Evolutionary conservation across 2,113 vertebrate species (phyloP), one percentile per base, ranked within the genome.

Genomic region (Blennius ocellaris): DNA sequence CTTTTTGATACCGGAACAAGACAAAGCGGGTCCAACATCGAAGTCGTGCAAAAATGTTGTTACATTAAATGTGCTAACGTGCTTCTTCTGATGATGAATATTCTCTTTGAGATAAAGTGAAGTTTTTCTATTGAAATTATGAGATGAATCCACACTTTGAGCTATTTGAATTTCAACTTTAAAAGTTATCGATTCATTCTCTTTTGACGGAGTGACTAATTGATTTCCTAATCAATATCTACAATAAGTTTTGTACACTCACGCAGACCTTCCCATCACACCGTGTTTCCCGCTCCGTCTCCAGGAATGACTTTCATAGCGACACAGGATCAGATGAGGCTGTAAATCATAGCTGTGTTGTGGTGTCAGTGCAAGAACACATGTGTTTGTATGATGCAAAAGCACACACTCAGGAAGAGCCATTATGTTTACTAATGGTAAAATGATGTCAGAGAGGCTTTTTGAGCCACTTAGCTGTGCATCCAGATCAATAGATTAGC

Each of bases 391-490:
- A 49, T 73, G 37, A 66, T 50, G 53, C 76, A 80, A 85, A 30
- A 80, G 73, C 63, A 74, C 67, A 72, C 63, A 66, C 63, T 81
- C 82, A 89, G 84, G 44, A 75, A 82, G 76, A 82, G 81, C 82
- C 65, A 84, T 87, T 84, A 84, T 72, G 83, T 77, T 68, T 49
- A 73, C 78, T 90, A 81, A 91, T 88, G 88, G 59, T 75, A 57
- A 86, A 84, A 84, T 84, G 80, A 87, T 87, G 69, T 84, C 79
- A 85, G 68, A 67, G 69, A 84, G 57, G 82, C 89, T 91, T 90
- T 92, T 87, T 81, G 73, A 85, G 76, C 85, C 89, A 91, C 88
- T 92, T 90, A 91, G 82, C 80, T 67, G 69, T 50, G 57, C 60
- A 80, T 53, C 40, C 49, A 39, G 87, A 92, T 92, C 88, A 80